phyloP scores from a whole-genome alignment of 2,113 vertebrate species.

The Verasper variegatus region DNA sequence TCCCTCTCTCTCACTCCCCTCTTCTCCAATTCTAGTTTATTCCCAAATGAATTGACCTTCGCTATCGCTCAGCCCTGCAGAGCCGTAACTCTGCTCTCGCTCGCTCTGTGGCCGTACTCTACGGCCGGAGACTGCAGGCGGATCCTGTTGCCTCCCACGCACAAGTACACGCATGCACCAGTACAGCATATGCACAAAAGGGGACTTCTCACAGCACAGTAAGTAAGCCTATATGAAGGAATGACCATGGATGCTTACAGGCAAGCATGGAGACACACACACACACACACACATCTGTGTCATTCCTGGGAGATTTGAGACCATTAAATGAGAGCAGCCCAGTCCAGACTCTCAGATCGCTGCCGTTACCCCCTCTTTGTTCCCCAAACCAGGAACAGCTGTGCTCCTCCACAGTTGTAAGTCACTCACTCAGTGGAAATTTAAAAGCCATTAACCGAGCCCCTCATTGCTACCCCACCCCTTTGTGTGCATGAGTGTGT shows the following conservation, averaged over 20 bases:
- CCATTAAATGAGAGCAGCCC: constrained; percentile 73
- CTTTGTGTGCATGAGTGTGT: constrained; percentile 46
- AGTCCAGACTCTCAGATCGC: constrained; percentile 78
- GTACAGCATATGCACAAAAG: neutral
- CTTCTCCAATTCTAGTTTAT: constrained; percentile 43
- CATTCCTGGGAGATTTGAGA: constrained; percentile 73
- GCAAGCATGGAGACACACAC: constrained; percentile 29
- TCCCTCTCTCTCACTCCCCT: constrained; percentile 18
- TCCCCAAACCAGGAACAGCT: constrained; percentile 83
- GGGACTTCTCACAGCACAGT: constrained; percentile 42
- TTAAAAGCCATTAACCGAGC: constrained; percentile 82
- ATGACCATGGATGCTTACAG: constrained; percentile 62
- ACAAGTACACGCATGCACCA: constrained; percentile 22
- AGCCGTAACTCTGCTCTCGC: constrained; percentile 64
- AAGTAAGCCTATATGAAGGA: constrained; percentile 46
- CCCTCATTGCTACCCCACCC: constrained; percentile 73
- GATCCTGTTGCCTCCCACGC: constrained; percentile 69
- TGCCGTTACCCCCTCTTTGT: constrained; percentile 75
- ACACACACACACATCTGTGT: constrained; percentile 55
- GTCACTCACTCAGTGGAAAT: constrained; percentile 84
- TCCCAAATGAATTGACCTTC: constrained; percentile 74
- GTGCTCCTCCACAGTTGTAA: constrained; percentile 83
- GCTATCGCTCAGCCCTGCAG: constrained; percentile 48
- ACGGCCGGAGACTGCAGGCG: constrained; percentile 60
- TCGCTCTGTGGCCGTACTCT: constrained; percentile 61